phyloP scores from a whole-genome alignment of 1,140 invertebrate genomes.

The Probaryconus sp. region DNA sequence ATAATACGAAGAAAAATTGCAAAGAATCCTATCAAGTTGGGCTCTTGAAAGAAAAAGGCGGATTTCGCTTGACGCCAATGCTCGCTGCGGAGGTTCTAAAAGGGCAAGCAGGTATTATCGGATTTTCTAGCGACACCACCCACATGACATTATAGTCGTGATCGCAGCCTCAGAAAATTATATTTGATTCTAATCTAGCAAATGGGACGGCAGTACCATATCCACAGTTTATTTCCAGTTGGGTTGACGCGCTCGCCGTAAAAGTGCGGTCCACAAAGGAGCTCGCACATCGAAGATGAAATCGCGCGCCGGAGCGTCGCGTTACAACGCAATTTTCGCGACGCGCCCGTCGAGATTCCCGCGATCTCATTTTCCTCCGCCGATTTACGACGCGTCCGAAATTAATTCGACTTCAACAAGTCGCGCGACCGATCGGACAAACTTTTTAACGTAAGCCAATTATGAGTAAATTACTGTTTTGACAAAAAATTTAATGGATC shows the following conservation, averaged over 20 bases:
- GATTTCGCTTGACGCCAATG: slow-evolving; percentile 45
- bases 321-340: slow-evolving; percentile 7
- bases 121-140: slow-evolving; percentile 61
- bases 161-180: slow-evolving; percentile 70
- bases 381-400: slow-evolving; percentile 5
- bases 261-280: slow-evolving; percentile 41
- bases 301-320: neutral
- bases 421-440: slow-evolving; percentile 16
- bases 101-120: slow-evolving; percentile 63
- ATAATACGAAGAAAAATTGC: slow-evolving; percentile 59
- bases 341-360: slow-evolving; percentile 10
- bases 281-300: slow-evolving; percentile 1
- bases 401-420: slow-evolving; percentile 6
- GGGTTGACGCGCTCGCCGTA: slow-evolving; percentile 56
- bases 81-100: slow-evolving; percentile 37
- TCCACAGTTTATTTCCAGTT: slow-evolving; percentile 76
- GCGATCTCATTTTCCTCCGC: neutral
- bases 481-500: no score
- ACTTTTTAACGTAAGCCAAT: no score
- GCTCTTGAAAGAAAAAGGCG: slow-evolving; percentile 49
- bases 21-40: slow-evolving; percentile 50
- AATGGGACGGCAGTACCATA: slow-evolving; percentile 72
- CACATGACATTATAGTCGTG: slow-evolving; percentile 61
- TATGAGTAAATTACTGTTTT: no score
- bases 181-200: slow-evolving; percentile 77